A percentile compares a stretch with the other conserved stretches of the same genome.
Conservation (phyloP, 1,140 invertebrate genomes). For the Chironomus tepperi region DNA sequence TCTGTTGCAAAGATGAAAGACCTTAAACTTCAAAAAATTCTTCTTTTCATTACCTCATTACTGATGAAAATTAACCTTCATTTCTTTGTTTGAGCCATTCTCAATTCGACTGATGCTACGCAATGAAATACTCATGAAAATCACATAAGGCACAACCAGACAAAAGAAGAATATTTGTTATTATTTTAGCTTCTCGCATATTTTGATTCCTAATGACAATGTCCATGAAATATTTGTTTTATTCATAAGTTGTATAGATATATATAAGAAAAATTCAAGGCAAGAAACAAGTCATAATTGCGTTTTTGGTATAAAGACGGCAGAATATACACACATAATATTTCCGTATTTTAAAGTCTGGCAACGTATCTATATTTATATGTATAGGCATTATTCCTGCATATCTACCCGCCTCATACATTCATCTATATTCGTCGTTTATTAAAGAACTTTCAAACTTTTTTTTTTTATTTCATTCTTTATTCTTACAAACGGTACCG, state of each 20-base stretch:
- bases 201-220: background rate
- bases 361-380: background rate
- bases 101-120: background rate
- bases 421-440: too few relatives aligned
- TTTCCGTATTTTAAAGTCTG: background rate
- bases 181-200: too few relatives aligned
- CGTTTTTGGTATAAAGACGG: background rate
- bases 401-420: too few relatives aligned
- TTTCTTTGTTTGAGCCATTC: background rate
- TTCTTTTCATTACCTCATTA: too few relatives aligned
- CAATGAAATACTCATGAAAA: too few relatives aligned
- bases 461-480: too few relatives aligned
- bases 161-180: background rate
- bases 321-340: background rate
- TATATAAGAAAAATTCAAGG: background rate
- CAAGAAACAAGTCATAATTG: constrained; percentile 7
- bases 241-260: background rate
- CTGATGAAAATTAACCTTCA: too few relatives aligned
- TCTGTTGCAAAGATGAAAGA: too few relatives aligned
- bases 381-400: too few relatives aligned
- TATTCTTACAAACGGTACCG: too few relatives aligned
- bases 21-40: too few relatives aligned
- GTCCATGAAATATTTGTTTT: background rate
- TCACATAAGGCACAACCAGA: background rate
- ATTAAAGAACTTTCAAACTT: too few relatives aligned